These are phyloP conservation scores for Notodonta dromedarius DNA, from an alignment of 2,888 invertebrate genomes.

Conservation along the genomic window DNA sequence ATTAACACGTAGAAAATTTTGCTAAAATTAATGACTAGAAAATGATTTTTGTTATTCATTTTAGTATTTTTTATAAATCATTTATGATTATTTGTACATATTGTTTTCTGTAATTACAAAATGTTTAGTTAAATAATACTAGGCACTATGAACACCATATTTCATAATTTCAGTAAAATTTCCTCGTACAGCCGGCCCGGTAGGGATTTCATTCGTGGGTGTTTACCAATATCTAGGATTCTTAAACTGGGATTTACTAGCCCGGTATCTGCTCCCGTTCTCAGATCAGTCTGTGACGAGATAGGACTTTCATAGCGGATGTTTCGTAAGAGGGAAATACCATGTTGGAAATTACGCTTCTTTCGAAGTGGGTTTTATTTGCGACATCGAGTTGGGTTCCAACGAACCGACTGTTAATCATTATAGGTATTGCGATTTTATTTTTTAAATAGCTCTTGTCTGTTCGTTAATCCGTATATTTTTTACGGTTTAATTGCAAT, in stretches of 20 bases:
- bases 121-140: no score
- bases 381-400: not conserved
- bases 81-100: no score
- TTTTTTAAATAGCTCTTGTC: not conserved
- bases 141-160: no score
- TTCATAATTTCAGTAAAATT: no score
- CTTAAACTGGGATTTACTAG: slow-evolving; percentile 27
- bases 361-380: not conserved
- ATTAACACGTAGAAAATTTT: no score
- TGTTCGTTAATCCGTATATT: not conserved
- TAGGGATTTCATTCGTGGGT: slow-evolving; percentile 33
- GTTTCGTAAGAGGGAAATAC: slow-evolving; percentile 2
- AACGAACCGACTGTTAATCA: not conserved
- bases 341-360: not conserved
- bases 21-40: no score
- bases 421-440: not conserved
- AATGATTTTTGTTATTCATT: no score
- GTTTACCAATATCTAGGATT: slow-evolving; percentile 36
- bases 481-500: not conserved
- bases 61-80: no score
- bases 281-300: slow-evolving; percentile 25
- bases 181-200: slow-evolving; percentile 5
- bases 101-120: no score
- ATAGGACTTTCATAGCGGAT: slow-evolving; percentile 22
- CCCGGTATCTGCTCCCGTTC: slow-evolving; percentile 23